A percentile compares a stretch with the other conserved stretches of the same genome.
Conservation (phyloP, 2,113 vertebrate genomes). For the Melierax canorus region DNA sequence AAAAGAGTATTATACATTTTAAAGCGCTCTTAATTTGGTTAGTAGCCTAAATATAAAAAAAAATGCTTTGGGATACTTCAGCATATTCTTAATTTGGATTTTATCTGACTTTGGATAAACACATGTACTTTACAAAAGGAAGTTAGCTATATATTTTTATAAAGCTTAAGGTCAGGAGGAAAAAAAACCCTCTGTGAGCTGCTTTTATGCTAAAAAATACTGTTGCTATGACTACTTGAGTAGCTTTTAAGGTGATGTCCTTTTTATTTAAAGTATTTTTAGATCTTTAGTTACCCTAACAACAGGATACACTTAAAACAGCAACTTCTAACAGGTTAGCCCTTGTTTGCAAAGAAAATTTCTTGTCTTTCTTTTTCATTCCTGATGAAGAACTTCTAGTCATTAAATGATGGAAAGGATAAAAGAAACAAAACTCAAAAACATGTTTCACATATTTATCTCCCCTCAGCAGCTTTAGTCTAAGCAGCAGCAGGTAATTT, state of each 20-base stretch:
- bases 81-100: neutral
- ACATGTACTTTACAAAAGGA: neutral
- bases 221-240: slow-evolving; percentile 65
- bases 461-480: neutral
- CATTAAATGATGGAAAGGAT: neutral
- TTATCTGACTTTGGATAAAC: neutral
- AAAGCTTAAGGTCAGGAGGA: neutral
- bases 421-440: neutral
- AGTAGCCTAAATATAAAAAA: neutral
- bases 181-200: neutral
- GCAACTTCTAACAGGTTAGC: slow-evolving; percentile 12
- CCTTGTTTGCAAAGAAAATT: slow-evolving; percentile 20
- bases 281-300: slow-evolving; percentile 58
- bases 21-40: neutral
- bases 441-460: neutral
- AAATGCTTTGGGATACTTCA: neutral
- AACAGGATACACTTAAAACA: slow-evolving; percentile 5
- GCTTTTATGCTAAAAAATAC: slow-evolving; percentile 14
- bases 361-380: neutral
- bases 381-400: neutral
- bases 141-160: neutral
- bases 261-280: slow-evolving; percentile 61
- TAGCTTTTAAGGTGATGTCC: slow-evolving; percentile 46
- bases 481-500: neutral
- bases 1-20: neutral